Evolutionary conservation across 2,888 invertebrate species (phyloP).

Genomic region (Eulithis testata): DNA sequence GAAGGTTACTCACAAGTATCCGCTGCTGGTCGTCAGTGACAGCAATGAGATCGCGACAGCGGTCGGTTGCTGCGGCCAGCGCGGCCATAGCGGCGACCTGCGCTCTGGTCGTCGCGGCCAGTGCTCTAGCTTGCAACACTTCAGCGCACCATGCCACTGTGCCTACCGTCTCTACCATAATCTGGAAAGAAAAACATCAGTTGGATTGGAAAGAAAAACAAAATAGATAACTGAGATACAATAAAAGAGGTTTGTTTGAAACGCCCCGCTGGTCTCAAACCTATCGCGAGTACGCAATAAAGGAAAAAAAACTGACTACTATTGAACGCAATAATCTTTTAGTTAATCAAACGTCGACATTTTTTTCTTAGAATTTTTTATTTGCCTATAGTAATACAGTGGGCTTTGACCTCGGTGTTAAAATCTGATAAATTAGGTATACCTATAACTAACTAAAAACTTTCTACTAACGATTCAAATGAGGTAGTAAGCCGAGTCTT

Average conservation of each 20-base stretch:
- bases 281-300: too few relatives aligned
- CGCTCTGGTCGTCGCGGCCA: constrained; percentile 90
- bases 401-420: background rate
- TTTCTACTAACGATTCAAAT: constrained; percentile 10
- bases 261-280: too few relatives aligned
- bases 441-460: background rate
- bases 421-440: too few relatives aligned
- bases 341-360: too few relatives aligned
- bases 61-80: constrained; percentile 93
- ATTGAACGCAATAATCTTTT: too few relatives aligned
- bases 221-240: too few relatives aligned
- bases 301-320: too few relatives aligned
- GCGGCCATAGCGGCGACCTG: constrained; percentile 92
- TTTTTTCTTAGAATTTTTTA: too few relatives aligned
- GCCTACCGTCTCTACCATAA: constrained; percentile 87
- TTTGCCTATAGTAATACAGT: too few relatives aligned
- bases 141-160: constrained; percentile 87
- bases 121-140: constrained; percentile 91
- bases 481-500: constrained; percentile 5
- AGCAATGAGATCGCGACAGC: constrained; percentile 93
- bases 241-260: too few relatives aligned
- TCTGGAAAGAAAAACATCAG: constrained; percentile 66
- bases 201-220: too few relatives aligned
- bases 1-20: constrained; percentile 79
- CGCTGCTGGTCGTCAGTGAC: constrained; percentile 94